Evolutionary conservation across 2,113 vertebrate genomes (phyloP).

Genomic region (Apeltes quadracus): DNA sequence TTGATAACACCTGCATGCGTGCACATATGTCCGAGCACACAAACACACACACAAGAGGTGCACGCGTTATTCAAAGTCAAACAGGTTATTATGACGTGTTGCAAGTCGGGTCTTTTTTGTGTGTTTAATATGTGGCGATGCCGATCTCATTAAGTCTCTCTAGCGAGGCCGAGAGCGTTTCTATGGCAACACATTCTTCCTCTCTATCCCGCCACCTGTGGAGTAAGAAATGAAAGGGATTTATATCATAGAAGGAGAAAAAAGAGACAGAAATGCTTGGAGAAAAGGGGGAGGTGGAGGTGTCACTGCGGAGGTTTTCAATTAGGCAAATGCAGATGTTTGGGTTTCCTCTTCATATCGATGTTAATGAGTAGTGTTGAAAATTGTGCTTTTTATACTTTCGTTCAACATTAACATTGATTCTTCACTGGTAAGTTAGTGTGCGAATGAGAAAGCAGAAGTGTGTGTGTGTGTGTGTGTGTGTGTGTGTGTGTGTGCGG

Average conservation of each 20-base stretch:
- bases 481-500: constrained; percentile 12
- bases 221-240: constrained; percentile 72
- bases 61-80: constrained; percentile 12
- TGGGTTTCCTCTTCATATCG: constrained; percentile 29
- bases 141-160: constrained; percentile 25
- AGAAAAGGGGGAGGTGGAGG: neutral
- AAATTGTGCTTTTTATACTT: constrained; percentile 9
- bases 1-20: neutral
- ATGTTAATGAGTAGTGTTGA: constrained; percentile 47
- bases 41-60: neutral
- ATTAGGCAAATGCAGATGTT: constrained; percentile 24
- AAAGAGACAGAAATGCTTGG: neutral
- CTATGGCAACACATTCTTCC: constrained; percentile 77
- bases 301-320: constrained; percentile 34
- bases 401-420: neutral
- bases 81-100: constrained; percentile 20
- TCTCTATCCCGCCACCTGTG: constrained; percentile 78
- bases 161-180: constrained; percentile 55
- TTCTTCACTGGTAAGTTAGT: constrained; percentile 40
- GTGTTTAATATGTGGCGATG: constrained; percentile 5
- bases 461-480: constrained; percentile 13
- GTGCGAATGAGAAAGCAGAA: constrained; percentile 21
- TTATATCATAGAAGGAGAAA: constrained; percentile 39
- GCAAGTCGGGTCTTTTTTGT: neutral
- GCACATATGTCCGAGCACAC: neutral